A percentile compares a stretch with the other conserved stretches of the same genome.
These are phyloP conservation scores for Phymastichus coffea DNA, from an alignment of 1,140 invertebrate species.

Conservation along the genomic window DNA sequence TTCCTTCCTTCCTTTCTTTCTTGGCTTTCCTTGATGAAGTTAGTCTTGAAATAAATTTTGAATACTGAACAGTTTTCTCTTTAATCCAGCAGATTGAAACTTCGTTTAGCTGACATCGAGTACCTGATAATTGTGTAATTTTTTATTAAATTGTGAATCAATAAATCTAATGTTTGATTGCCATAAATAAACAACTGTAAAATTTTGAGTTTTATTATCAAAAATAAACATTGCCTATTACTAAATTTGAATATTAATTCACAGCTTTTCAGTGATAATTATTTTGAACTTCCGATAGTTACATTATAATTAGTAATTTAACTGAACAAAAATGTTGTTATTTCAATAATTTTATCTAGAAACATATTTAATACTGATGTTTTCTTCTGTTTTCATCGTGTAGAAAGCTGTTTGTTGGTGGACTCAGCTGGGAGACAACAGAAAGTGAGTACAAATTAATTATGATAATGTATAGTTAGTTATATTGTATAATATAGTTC, in stretches of 20 bases:
- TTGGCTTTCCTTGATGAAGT: conserved; percentile 31
- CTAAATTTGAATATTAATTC: conserved; percentile 23
- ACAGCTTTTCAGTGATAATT: conserved; percentile 25
- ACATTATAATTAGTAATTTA: too few species aligned
- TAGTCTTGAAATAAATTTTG: conserved; percentile 17
- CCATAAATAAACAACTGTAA: conserved; percentile 12
- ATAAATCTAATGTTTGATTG: conserved; percentile 19
- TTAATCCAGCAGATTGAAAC: conserved; percentile 28
- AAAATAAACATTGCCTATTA: conserved; percentile 25
- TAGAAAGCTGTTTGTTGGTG: conserved; percentile 98
- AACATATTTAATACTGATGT: too few species aligned
- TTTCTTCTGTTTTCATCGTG: conserved; percentile 55
- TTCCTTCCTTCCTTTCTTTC: conserved; percentile 38
- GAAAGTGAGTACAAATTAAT: conserved; percentile 78
- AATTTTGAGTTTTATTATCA: conserved; percentile 23
- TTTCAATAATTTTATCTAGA: too few species aligned
- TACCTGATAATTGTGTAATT: conserved; percentile 24
- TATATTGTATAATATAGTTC: too few species aligned
- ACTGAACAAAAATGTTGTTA: too few species aligned
- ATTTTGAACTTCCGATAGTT: too few species aligned
- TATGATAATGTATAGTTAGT: too few species aligned
- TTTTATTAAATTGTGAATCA: conserved; percentile 22
- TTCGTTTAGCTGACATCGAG: conserved; percentile 27
- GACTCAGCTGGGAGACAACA: conserved; percentile 95
- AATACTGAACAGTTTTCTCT: conserved; percentile 20